Evolutionary conservation across 2,113 vertebrate species (phyloP).

Genomic region (Chelonoidis abingdonii): DNA sequence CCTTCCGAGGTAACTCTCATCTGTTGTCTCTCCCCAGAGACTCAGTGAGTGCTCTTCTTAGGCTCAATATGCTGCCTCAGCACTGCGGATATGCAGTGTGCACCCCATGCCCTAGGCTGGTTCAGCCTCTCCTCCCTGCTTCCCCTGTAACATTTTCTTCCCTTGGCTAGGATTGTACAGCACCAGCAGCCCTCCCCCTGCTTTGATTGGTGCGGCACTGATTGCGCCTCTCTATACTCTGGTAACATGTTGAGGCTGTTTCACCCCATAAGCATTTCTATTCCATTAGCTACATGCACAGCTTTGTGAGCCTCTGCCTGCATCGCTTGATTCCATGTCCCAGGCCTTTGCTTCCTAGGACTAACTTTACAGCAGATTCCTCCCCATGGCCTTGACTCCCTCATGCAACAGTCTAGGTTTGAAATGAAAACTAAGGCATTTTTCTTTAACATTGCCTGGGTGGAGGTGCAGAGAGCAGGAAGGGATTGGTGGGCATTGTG

Average conservation of each 20-base stretch:
- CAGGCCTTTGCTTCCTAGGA: not conserved
- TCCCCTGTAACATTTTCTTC: not conserved
- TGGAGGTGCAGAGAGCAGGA: not conserved
- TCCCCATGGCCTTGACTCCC: not conserved
- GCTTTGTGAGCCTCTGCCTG: not conserved
- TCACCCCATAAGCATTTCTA: not conserved
- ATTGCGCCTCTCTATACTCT: not conserved
- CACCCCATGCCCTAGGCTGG: not conserved
- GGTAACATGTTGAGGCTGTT: not conserved
- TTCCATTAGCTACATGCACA: not conserved
- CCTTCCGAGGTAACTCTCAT: conserved; percentile 88
- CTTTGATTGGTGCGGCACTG: not conserved
- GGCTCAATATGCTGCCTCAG: not conserved
- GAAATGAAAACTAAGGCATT: not conserved
- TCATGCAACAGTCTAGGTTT: not conserved
- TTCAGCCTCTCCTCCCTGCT: not conserved
- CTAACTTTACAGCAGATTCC: not conserved
- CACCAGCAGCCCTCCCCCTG: not conserved
- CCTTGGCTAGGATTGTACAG: not conserved
- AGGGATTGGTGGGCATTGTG: not conserved
- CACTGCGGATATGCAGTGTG: not conserved
- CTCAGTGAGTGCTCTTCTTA: no score
- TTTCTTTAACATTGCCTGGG: not conserved
- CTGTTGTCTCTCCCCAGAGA: not conserved
- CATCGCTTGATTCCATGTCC: not conserved